Evolutionary conservation across 2,888 invertebrate genomes (phyloP).

Genomic region (Polylopha cassiicola): DNA sequence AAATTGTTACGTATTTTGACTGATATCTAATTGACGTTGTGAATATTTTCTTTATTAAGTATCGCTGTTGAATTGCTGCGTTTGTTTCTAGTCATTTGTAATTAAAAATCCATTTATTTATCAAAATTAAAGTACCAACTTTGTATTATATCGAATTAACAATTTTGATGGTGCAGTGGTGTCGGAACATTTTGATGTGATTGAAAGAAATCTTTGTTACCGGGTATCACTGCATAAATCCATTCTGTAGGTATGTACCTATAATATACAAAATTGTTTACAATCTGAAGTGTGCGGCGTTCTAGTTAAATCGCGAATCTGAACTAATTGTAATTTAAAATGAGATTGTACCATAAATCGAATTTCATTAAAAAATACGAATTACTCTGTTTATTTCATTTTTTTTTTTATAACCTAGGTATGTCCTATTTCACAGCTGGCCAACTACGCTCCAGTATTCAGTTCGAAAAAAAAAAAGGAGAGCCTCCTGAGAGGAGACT

Average conservation of each 20-base stretch:
- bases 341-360: constrained; percentile 64
- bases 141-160: constrained; percentile 14
- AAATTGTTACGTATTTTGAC: constrained; percentile 20
- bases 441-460: too few species aligned
- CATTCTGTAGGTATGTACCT: constrained; percentile 15
- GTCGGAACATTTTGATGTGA: too few species aligned
- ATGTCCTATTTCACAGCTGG: too few species aligned
- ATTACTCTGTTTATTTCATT: constrained; percentile 10
- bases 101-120: too few species aligned
- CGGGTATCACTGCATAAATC: too few species aligned
- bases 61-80: too few species aligned
- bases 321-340: constrained; percentile 58
- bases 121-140: too few species aligned
- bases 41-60: too few species aligned
- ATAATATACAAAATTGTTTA: constrained; percentile 24
- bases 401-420: background rate
- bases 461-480: too few species aligned
- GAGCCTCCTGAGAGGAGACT: too few species aligned
- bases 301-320: constrained; percentile 45
- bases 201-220: too few species aligned
- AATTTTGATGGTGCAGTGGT: constrained; percentile 3
- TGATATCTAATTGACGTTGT: constrained; percentile 21
- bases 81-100: constrained; percentile 11
- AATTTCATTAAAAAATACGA: constrained; percentile 69
- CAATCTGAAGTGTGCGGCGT: constrained; percentile 31